These are phyloP conservation scores for Perca fluviatilis DNA, from an alignment of 2,113 vertebrate genomes.

Conservation along the genomic window DNA sequence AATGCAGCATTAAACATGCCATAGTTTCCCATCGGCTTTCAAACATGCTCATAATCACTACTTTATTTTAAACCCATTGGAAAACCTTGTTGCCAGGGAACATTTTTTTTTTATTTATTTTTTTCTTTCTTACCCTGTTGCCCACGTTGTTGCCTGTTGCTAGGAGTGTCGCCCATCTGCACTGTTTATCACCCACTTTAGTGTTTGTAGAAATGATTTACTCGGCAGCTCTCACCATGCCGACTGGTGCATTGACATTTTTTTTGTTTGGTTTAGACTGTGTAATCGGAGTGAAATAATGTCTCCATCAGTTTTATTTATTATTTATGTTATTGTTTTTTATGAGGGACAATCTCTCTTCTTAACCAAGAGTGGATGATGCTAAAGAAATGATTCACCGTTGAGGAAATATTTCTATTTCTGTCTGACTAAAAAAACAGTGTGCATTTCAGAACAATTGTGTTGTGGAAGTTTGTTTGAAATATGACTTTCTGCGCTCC, in stretches of 20 bases:
- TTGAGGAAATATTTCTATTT: constrained; percentile 30
- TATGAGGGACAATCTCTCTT: background rate
- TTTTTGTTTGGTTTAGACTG: constrained; percentile 40
- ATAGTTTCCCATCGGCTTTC: constrained; percentile 2
- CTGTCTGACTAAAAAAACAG: constrained; percentile 24
- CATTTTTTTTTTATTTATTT: constrained; percentile 26
- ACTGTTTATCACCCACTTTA: constrained; percentile 43
- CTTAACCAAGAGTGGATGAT: constrained; percentile 5
- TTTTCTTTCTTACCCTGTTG: constrained; percentile 25
- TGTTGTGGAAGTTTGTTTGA: constrained; percentile 26
- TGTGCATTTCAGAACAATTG: constrained; percentile 19
- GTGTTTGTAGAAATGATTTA: constrained; percentile 40
- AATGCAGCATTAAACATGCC: too few relatives aligned
- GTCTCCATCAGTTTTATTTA: background rate
- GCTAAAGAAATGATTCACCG: constrained; percentile 17
- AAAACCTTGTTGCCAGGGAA: constrained; percentile 67
- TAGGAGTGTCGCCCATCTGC: constrained; percentile 61
- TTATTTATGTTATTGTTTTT: background rate
- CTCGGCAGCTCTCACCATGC: constrained; percentile 28
- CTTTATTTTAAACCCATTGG: constrained; percentile 38
- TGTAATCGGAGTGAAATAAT: constrained; percentile 54
- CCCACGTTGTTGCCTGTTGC: constrained; percentile 67
- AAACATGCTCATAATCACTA: background rate
- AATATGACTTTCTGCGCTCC: constrained; percentile 9
- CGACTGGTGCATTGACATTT: constrained; percentile 18